Evolutionary conservation across 1,140 invertebrate genomes (phyloP).

Genomic region (Bradynema listronoti): DNA sequence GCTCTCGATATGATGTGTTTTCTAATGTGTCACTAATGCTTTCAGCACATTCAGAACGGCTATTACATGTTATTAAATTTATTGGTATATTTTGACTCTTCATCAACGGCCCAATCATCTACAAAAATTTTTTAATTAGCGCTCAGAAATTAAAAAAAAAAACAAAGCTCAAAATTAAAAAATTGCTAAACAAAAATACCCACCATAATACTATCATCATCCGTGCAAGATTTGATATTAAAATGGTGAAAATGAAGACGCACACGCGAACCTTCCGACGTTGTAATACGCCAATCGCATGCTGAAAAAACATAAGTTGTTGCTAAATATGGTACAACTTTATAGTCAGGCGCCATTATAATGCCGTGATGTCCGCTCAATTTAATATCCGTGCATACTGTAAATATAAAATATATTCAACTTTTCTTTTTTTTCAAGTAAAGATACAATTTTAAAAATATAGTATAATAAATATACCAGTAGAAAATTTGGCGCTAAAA

Average conservation of each 20-base stretch:
- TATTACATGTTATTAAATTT: too few species aligned
- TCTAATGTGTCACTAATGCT: too few species aligned
- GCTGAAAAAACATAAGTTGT: background rate
- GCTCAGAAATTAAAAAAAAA: too few species aligned
- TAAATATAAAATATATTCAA: conserved; percentile 20
- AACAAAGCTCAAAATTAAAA: too few species aligned
- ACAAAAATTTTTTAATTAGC: conserved; percentile 15
- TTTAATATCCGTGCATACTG: conserved; percentile 43
- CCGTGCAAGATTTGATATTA: too few species aligned
- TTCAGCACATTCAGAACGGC: too few species aligned
- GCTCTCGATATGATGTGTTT: too few species aligned
- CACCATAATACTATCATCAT: too few species aligned
- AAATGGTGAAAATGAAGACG: conserved; percentile 44
- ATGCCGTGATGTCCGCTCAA: conserved; percentile 20
- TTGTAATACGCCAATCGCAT: conserved; percentile 45
- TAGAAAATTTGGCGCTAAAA: conserved; percentile 50
- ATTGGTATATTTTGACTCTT: background rate
- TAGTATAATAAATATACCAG: conserved; percentile 33
- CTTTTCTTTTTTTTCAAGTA: background rate
- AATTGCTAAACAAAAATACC: too few species aligned
- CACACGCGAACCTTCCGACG: conserved; percentile 42
- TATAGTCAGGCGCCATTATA: background rate
- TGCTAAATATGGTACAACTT: background rate
- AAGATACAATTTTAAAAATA: conserved; percentile 10
- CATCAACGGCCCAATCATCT: background rate